Base-by-base conservation (phyloP, 2,888 invertebrate genomes). In the Calameuta pallipes region DNA sequence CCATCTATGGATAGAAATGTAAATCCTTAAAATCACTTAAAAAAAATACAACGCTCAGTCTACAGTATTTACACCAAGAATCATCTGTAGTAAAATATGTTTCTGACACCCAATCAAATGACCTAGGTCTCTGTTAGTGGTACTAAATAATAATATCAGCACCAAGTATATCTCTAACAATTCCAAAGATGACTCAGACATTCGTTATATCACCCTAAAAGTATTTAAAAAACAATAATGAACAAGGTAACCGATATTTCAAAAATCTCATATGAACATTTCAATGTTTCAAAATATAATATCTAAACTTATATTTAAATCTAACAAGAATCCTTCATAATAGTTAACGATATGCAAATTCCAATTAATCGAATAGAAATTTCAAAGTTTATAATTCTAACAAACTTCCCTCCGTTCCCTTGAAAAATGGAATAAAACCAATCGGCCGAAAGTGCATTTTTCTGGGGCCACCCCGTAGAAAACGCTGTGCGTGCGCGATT, bases 381-480 rank as follows among this genome's bases (percentile, higher is more conserved):
- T 9, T 56, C 9, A 56, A 56, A 23, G 9, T 56, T 15, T 56
- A 56, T 23, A 56, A 2, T 9, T 15, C 56, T 56, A 56, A 2
- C 1, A 6, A 56, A 56, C 9, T 9, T 56, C 9, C 56, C 56
- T 23, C 2, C 56, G 23, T 9, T 56, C 56, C 2, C 23, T 23
- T 2, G 0, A 56, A 56, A 56, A 9, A 23, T 23, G 56, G 9
- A 23, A 23, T 56, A 56, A 56, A 56, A 56, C 9, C 56, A 56
- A 9, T 2, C 9, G 56, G 9, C 23, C 23, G 56, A 56, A 82
- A 83, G 73, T 87, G 79, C 80, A 81, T 85, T 84, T 84, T 83
- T 85, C 83, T 78, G 70, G 73, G 74, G 81, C 82, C 85, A 85
- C 85, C 85, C 85, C 83, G 82, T 84, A 85, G 79, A 85, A 15